phyloP scores from a whole-genome alignment of 2,888 invertebrate species.

The Dendrolimus pini region DNA sequence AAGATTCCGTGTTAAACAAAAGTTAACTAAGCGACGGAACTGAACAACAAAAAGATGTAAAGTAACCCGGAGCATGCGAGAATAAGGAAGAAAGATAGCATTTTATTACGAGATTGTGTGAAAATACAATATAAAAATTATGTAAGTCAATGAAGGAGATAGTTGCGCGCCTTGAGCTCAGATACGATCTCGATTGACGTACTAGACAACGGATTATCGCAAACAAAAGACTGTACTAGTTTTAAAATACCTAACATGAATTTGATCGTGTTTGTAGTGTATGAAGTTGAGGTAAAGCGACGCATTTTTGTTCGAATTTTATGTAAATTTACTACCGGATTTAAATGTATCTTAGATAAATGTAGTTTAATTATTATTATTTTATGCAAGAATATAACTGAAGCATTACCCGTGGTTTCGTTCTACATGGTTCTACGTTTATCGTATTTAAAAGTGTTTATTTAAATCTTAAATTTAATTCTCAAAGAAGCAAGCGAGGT shows the following conservation, averaged over 20 bases:
- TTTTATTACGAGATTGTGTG: slow-evolving; percentile 46
- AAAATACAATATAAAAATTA: slow-evolving; percentile 61
- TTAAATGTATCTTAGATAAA: too few species aligned
- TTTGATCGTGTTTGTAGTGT: neutral
- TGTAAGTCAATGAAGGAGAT: slow-evolving; percentile 55
- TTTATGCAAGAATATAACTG: too few species aligned
- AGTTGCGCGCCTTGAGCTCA: slow-evolving; percentile 42
- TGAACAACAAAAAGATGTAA: slow-evolving; percentile 29
- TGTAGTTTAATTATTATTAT: too few species aligned
- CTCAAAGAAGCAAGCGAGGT: too few species aligned
- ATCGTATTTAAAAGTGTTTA: too few species aligned
- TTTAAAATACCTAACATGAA: slow-evolving; percentile 4
- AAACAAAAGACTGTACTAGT: slow-evolving; percentile 30
- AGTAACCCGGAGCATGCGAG: slow-evolving; percentile 29
- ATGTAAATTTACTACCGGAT: too few species aligned
- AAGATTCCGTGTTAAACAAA: slow-evolving; percentile 15
- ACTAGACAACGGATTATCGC: slow-evolving; percentile 13
- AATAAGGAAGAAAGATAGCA: slow-evolving; percentile 50
- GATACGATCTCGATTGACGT: slow-evolving; percentile 32
- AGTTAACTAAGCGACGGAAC: slow-evolving; percentile 37
- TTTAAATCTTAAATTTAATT: too few species aligned
- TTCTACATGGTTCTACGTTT: too few species aligned
- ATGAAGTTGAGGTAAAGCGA: too few species aligned
- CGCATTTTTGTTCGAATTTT: too few species aligned
- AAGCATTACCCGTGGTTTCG: too few species aligned